Conservation (phyloP, 2,797 vertebrate species). For the Moxostoma hubbsi region DNA sequence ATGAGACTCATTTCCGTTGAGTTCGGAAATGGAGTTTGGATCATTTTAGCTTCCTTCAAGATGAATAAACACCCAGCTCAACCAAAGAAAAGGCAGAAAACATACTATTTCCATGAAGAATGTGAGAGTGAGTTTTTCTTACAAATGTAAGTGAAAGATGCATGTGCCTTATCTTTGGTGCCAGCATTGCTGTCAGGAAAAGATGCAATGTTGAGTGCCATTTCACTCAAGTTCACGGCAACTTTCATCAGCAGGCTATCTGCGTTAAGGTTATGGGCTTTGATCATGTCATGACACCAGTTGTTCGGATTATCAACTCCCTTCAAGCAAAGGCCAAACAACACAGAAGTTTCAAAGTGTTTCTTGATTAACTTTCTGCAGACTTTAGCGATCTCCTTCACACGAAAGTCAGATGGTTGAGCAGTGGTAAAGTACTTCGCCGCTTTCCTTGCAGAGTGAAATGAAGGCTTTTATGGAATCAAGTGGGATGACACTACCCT, state of each 20-base stretch:
- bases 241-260: slow-evolving; percentile 37
- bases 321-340: slow-evolving; percentile 37
- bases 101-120: too few relatives aligned
- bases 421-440: slow-evolving; percentile 21
- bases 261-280: slow-evolving; percentile 40
- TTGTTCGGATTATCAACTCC: slow-evolving; percentile 39
- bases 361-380: slow-evolving; percentile 31
- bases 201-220: too few relatives aligned
- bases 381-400: slow-evolving; percentile 40
- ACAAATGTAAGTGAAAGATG: too few relatives aligned
- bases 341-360: slow-evolving; percentile 32
- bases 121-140: too few relatives aligned
- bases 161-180: too few relatives aligned
- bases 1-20: too few relatives aligned
- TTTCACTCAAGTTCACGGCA: neutral
- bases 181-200: too few relatives aligned
- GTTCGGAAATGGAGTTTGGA: too few relatives aligned
- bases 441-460: slow-evolving; percentile 42
- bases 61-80: too few relatives aligned
- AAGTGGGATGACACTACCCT: slow-evolving; percentile 30
- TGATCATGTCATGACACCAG: slow-evolving; percentile 36
- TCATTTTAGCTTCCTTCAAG: too few relatives aligned
- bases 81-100: too few relatives aligned
- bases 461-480: slow-evolving; percentile 53
- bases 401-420: slow-evolving; percentile 42